These are phyloP conservation scores for Crenichthys baileyi DNA, from an alignment of 2,797 vertebrate species.

Conservation along the genomic window DNA sequence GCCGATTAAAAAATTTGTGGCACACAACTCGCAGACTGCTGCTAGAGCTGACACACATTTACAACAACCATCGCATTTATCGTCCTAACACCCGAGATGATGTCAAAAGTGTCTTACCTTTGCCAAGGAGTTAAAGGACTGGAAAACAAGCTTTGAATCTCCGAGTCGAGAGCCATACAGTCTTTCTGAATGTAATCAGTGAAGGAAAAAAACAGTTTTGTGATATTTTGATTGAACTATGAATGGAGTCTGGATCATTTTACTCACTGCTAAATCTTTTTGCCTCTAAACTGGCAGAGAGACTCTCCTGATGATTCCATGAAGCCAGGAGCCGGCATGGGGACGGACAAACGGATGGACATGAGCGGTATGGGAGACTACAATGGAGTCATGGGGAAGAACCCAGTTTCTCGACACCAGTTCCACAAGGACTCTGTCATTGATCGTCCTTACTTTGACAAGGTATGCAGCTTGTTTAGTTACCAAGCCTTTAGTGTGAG, in stretches of 20 bases:
- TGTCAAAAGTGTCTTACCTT: not conserved
- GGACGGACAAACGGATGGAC: constrained; percentile 93
- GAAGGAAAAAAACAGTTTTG: no score
- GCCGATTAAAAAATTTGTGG: not conserved
- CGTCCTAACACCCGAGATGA: not conserved
- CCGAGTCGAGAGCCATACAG: not conserved
- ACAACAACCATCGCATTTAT: not conserved
- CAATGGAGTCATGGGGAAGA: constrained; percentile 89
- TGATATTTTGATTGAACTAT: not conserved
- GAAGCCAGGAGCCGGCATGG: constrained; percentile 86
- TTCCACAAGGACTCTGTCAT: constrained; percentile 94
- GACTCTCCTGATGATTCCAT: constrained; percentile 92
- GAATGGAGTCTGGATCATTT: not conserved
- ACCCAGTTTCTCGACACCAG: constrained; percentile 87
- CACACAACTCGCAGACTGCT: not conserved
- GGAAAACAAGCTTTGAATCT: not conserved
- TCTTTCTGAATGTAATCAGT: not conserved
- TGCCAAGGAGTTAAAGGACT: not conserved
- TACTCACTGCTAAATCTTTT: not conserved
- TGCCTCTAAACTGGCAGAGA: constrained; percentile 80
- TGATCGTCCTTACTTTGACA: constrained; percentile 96
- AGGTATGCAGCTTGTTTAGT: constrained; percentile 78
- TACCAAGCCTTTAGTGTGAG: not conserved
- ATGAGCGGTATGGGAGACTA: constrained; percentile 89
- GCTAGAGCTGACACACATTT: not conserved